Conservation (phyloP, 2,113 vertebrate genomes). For the Piaya cayana region DNA sequence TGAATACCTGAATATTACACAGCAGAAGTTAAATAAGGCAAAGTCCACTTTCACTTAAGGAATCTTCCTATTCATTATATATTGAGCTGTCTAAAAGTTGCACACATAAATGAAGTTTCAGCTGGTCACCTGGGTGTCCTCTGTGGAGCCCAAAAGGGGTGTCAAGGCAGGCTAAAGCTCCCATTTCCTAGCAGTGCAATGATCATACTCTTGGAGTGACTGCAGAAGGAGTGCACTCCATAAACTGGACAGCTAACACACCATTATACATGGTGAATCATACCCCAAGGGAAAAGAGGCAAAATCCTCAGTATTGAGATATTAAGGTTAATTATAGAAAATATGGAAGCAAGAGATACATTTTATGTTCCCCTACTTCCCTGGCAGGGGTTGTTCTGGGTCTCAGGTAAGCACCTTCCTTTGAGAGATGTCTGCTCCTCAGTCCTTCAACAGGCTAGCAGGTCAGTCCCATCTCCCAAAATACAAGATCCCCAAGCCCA, state of each 20-base stretch:
- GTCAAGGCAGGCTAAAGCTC: neutral
- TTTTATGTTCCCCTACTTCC: neutral
- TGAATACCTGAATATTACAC: neutral
- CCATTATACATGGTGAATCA: neutral
- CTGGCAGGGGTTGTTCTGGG: neutral
- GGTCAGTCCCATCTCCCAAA: neutral
- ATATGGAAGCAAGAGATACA: neutral
- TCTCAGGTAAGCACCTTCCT: neutral
- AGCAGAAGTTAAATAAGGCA: neutral
- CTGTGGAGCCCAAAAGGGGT: neutral
- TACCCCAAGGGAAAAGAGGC: neutral
- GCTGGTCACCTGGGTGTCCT: neutral
- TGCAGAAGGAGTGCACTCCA: neutral
- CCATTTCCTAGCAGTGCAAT: neutral
- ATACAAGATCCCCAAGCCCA: neutral
- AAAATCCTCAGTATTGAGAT: neutral
- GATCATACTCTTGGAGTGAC: neutral
- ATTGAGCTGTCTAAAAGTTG: fast-evolving
- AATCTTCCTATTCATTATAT: neutral
- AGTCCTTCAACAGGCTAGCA: neutral
- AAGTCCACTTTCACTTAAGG: neutral
- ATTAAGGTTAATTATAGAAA: neutral
- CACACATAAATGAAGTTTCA: neutral
- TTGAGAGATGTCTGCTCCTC: neutral
- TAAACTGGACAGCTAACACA: neutral